These are phyloP conservation scores for Orthochromis malagaraziensis DNA, from an alignment of 2,113 vertebrate species.

Conservation along the genomic window DNA sequence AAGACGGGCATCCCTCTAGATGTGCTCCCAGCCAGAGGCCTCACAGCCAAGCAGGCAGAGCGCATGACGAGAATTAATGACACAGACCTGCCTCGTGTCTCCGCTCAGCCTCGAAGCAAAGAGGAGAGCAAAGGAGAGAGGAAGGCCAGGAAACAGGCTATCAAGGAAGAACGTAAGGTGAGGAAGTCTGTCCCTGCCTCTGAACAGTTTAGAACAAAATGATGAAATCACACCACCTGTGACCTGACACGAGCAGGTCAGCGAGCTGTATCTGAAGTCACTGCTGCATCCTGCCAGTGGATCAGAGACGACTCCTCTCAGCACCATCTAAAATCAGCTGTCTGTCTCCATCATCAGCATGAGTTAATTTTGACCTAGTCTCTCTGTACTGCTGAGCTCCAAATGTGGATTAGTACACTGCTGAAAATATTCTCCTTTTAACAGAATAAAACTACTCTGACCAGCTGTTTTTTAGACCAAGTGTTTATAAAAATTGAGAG, in stretches of 20 bases:
- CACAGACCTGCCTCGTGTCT: constrained; percentile 80
- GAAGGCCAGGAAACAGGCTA: constrained; percentile 80
- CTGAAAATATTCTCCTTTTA: neutral
- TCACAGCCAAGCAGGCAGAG: constrained; percentile 81
- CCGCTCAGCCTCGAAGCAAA: constrained; percentile 74
- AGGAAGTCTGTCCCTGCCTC: neutral
- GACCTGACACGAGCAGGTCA: neutral
- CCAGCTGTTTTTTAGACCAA: neutral
- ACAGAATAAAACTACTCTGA: neutral
- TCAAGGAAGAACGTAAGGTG: constrained; percentile 90
- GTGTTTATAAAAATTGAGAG: neutral
- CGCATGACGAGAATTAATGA: constrained; percentile 84
- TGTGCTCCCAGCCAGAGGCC: constrained; percentile 76
- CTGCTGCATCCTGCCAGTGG: neutral
- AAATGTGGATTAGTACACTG: neutral
- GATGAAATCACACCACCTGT: neutral
- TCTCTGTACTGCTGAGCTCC: neutral
- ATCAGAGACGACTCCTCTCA: neutral
- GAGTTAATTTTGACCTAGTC: neutral
- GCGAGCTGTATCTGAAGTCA: neutral
- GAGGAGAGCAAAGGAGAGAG: constrained; percentile 81
- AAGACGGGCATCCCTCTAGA: constrained; percentile 89
- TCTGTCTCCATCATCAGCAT: neutral
- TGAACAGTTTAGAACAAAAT: neutral
- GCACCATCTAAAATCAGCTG: neutral